phyloP scores from a whole-genome alignment of 2,113 vertebrate genomes.

The Penelope pileata region DNA sequence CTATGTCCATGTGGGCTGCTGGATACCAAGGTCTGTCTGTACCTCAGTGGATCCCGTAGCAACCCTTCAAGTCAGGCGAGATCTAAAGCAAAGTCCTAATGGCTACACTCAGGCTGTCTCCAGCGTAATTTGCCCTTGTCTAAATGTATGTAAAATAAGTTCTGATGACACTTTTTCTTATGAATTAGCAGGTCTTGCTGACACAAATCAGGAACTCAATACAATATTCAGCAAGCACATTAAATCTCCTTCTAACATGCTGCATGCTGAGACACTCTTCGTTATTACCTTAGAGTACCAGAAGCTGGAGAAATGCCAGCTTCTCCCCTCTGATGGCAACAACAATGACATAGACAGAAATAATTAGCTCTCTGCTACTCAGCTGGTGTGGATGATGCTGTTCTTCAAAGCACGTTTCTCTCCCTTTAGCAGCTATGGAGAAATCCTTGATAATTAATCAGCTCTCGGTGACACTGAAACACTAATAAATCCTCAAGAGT shows the following conservation, averaged over 20 bases:
- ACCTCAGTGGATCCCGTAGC: not conserved
- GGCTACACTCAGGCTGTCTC: not conserved
- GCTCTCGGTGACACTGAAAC: not conserved
- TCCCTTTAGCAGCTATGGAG: not conserved
- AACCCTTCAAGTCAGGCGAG: not conserved
- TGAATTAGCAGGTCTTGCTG: constrained; percentile 40
- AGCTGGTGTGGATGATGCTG: not conserved
- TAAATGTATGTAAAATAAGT: not conserved
- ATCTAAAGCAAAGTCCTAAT: not conserved
- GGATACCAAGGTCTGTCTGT: not conserved
- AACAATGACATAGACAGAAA: not conserved
- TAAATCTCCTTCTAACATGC: not conserved
- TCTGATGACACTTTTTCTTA: not conserved
- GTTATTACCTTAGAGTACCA: constrained; percentile 11
- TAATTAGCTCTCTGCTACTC: constrained; percentile 17
- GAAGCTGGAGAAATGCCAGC: constrained; percentile 42
- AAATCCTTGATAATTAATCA: constrained; percentile 28
- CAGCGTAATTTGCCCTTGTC: not conserved
- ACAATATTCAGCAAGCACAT: constrained; percentile 28
- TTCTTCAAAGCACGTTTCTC: not conserved
- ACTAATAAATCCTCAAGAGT: not conserved
- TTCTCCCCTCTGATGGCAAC: constrained; percentile 33
- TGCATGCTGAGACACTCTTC: not conserved
- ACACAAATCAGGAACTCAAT: constrained; percentile 31
- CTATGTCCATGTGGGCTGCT: not conserved